Conservation (phyloP, 2,797 vertebrate species). For the Esox lucius region DNA sequence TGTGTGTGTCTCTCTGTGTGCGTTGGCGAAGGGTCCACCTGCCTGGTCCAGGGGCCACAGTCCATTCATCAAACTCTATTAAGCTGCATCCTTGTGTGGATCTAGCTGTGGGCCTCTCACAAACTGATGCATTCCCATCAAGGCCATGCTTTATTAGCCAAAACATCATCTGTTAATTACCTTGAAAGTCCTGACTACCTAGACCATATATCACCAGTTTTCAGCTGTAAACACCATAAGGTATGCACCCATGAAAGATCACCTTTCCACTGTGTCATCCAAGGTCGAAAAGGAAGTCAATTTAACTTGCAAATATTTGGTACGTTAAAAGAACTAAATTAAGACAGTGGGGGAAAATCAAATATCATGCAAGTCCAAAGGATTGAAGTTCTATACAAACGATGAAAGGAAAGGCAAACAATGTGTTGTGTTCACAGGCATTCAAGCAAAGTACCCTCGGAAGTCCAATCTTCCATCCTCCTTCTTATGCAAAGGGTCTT, state of each 20-base stretch:
- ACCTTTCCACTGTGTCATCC: slow-evolving; percentile 39
- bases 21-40: slow-evolving; percentile 54
- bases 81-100: slow-evolving; percentile 57
- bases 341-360: background rate
- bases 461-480: background rate
- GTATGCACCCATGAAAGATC: slow-evolving; percentile 52
- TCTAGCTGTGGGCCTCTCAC: slow-evolving; percentile 53
- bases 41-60: slow-evolving; percentile 50
- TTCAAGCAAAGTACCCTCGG: too few species aligned
- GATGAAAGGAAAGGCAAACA: background rate
- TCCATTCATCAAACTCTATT: slow-evolving; percentile 72
- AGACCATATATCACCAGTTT: slow-evolving; percentile 64
- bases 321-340: background rate
- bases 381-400: too few species aligned
- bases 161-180: slow-evolving; percentile 78
- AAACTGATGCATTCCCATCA: slow-evolving; percentile 64
- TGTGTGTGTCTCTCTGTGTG: slow-evolving; percentile 14
- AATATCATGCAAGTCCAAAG: background rate
- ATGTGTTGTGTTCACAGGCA: background rate
- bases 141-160: slow-evolving; percentile 66
- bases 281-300: slow-evolving; percentile 52
- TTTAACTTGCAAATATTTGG: slow-evolving; percentile 13
- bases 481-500: background rate
- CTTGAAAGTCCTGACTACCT: slow-evolving; percentile 53
- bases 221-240: slow-evolving; percentile 71